These are phyloP conservation scores for Carlito syrichta DNA, from an alignment of 2,113 vertebrate species.

Conservation along the genomic window DNA sequence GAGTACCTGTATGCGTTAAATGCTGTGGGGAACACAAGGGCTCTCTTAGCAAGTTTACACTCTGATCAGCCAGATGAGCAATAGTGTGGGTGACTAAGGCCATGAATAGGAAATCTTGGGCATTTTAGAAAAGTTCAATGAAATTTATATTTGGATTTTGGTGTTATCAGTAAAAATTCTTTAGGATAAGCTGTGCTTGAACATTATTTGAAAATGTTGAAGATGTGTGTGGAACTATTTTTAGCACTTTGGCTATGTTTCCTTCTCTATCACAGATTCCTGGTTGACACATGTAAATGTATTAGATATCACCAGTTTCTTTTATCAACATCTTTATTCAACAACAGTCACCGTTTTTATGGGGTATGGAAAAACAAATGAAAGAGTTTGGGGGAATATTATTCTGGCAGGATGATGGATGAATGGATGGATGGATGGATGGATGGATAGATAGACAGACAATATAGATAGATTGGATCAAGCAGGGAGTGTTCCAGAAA, in stretches of 20 bases:
- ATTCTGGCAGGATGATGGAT: too few species aligned
- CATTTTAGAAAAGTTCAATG: not conserved
- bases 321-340: not conserved
- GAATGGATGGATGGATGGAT: too few species aligned
- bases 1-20: not conserved
- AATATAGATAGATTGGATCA: not conserved
- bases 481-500: not conserved
- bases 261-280: not conserved
- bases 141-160: not conserved
- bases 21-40: not conserved
- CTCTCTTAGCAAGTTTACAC: not conserved
- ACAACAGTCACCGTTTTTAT: not conserved
- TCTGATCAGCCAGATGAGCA: not conserved
- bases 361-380: not conserved
- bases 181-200: not conserved
- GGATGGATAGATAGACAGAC: too few species aligned
- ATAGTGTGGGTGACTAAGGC: not conserved
- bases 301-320: not conserved
- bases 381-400: not conserved
- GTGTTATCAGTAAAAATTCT: not conserved
- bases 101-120: not conserved
- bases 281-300: not conserved
- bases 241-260: not conserved
- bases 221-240: not conserved
- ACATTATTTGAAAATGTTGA: not conserved